Percentiles rank a stretch among this genome's conserved stretches.
These are phyloP conservation scores for Meriones unguiculatus DNA, from an alignment of 2,113 vertebrate genomes.

Conservation along the genomic window DNA sequence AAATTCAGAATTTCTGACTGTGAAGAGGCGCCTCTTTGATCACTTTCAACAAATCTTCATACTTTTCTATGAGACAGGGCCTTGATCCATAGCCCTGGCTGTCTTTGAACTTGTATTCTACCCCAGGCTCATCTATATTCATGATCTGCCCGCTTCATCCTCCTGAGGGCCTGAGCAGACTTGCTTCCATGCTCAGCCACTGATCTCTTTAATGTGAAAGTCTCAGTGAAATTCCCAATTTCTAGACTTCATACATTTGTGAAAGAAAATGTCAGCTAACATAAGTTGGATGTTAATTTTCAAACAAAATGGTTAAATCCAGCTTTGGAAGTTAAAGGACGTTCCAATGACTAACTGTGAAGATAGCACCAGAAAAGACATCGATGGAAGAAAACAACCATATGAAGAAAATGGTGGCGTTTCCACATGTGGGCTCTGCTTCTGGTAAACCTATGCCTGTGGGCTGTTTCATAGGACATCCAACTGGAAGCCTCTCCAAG, in stretches of 20 bases:
- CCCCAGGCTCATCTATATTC: neutral
- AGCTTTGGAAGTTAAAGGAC: neutral
- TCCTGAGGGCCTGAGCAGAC: neutral
- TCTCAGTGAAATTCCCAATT: neutral
- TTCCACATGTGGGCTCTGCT: neutral
- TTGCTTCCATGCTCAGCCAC: neutral
- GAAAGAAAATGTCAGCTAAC: neutral
- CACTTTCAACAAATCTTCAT: neutral
- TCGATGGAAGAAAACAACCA: neutral
- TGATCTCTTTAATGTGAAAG: neutral
- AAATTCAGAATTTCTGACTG: neutral
- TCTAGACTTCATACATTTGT: neutral
- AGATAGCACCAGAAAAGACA: neutral
- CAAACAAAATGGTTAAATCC: neutral
- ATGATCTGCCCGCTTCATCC: neutral
- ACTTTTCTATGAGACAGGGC: neutral
- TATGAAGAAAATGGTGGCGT: neutral
- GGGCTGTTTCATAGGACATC: neutral
- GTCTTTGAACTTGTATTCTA: neutral
- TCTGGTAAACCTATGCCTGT: neutral
- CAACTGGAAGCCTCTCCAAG: neutral
- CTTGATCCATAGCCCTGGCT: neutral
- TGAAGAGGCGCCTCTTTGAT: neutral
- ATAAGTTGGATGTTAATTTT: constrained; percentile 2
- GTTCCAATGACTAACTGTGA: neutral